phyloP scores from a whole-genome alignment of 2,113 vertebrate genomes.

The Tichodroma muraria region DNA sequence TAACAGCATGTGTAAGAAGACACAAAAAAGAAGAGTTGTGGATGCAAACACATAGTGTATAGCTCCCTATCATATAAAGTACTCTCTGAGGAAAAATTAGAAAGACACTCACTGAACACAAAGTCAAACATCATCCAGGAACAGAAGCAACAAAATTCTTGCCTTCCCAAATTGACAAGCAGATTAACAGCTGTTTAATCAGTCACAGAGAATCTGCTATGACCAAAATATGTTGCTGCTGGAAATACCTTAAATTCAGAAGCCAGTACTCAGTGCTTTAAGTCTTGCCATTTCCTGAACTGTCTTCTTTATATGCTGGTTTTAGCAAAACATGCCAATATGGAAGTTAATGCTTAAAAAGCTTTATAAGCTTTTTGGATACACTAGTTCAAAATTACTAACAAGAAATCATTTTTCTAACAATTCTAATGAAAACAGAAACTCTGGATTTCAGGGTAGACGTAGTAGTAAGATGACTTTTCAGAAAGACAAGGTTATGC shows the following conservation, averaged over 20 bases:
- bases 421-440: not conserved
- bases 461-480: not conserved
- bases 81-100: not conserved
- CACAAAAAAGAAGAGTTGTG: not conserved
- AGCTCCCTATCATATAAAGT: not conserved
- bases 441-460: not conserved
- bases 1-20: not conserved
- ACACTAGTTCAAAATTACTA: not conserved
- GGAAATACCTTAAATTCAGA: not conserved
- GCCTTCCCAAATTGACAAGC: not conserved
- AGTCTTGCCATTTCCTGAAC: not conserved
- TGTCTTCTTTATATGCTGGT: not conserved
- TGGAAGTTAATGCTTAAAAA: not conserved
- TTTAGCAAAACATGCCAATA: not conserved
- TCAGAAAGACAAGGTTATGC: not conserved
- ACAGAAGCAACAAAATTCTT: not conserved
- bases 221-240: not conserved
- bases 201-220: not conserved
- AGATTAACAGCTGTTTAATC: not conserved
- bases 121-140: not conserved
- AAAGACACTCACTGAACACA: not conserved
- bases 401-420: not conserved
- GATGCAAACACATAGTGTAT: not conserved
- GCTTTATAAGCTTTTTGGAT: not conserved
- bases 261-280: not conserved